phyloP scores from a whole-genome alignment of 1,140 invertebrate species.

The Drosophila suzukii region DNA sequence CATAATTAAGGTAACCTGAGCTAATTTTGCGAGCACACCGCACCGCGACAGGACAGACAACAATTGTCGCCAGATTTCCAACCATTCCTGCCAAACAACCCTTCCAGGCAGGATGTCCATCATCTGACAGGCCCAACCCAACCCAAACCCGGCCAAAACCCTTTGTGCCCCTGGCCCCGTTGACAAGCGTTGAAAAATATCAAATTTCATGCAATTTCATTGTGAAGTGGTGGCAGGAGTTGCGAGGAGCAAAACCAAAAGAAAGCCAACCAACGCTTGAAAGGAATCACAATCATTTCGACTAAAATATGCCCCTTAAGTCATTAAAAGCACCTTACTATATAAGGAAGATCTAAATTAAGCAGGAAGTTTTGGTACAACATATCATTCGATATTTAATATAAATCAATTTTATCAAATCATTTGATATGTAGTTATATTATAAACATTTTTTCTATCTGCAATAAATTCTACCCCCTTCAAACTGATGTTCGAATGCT shows the following conservation, averaged over 20 bases:
- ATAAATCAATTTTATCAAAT: too few relatives aligned
- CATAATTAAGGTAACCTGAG: slow-evolving; percentile 76
- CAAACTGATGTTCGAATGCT: neutral
- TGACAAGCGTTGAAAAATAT: slow-evolving; percentile 75
- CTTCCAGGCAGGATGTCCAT: slow-evolving; percentile 50
- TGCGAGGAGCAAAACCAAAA: slow-evolving; percentile 23
- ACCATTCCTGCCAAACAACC: slow-evolving; percentile 18
- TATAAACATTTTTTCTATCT: neutral
- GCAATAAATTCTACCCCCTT: neutral
- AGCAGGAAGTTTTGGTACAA: too few relatives aligned
- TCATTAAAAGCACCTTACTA: neutral
- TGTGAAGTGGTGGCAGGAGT: slow-evolving; percentile 62
- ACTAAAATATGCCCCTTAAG: slow-evolving; percentile 1
- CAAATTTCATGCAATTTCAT: slow-evolving; percentile 83
- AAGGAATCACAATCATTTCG: neutral
- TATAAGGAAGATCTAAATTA: too few relatives aligned
- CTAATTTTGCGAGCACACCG: slow-evolving; percentile 63
- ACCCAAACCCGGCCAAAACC: slow-evolving; percentile 28
- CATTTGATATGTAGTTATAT: neutral
- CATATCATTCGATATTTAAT: too few relatives aligned
- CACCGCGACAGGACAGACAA: slow-evolving; percentile 46
- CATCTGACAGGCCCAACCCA: slow-evolving; percentile 38
- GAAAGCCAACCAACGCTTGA: slow-evolving; percentile 13
- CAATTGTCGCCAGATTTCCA: slow-evolving; percentile 56
- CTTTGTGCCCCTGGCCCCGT: slow-evolving; percentile 44